Evolutionary conservation across 2,888 invertebrate genomes (phyloP).

Genomic region (Diogma glabrata): DNA sequence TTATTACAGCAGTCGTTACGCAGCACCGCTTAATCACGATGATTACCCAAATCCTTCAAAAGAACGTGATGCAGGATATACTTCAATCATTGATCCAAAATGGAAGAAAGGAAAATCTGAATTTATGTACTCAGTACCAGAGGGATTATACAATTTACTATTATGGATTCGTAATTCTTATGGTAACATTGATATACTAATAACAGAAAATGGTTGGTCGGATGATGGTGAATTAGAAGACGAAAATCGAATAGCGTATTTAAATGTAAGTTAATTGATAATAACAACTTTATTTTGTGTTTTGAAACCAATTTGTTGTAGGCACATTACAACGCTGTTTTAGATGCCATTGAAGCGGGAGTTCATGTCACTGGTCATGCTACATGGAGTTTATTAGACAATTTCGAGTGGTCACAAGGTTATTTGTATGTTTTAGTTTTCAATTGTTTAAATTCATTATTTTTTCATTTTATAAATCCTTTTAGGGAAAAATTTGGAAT

Average conservation of each 20-base stretch:
- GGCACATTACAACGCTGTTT: slow-evolving; percentile 30
- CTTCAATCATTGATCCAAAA: neutral
- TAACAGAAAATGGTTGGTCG: slow-evolving; percentile 5
- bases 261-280: neutral
- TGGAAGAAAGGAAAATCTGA: neutral
- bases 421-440: too few species aligned
- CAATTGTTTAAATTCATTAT: too few species aligned
- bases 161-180: neutral
- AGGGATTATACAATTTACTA: neutral
- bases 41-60: neutral
- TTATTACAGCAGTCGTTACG: slow-evolving; percentile 26
- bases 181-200: neutral
- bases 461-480: too few species aligned
- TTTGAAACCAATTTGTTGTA: neutral
- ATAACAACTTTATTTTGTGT: neutral
- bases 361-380: slow-evolving; percentile 43
- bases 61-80: neutral
- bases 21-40: neutral
- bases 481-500: slow-evolving; percentile 6
- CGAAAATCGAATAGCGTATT: slow-evolving; percentile 24
- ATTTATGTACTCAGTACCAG: neutral
- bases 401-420: slow-evolving; percentile 50
- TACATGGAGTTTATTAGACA: slow-evolving; percentile 52
- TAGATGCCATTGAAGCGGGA: slow-evolving; percentile 21
- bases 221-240: slow-evolving; percentile 23